Evolutionary conservation across 2,113 vertebrate genomes (phyloP).

Genomic region (Callopanchax toddi): DNA sequence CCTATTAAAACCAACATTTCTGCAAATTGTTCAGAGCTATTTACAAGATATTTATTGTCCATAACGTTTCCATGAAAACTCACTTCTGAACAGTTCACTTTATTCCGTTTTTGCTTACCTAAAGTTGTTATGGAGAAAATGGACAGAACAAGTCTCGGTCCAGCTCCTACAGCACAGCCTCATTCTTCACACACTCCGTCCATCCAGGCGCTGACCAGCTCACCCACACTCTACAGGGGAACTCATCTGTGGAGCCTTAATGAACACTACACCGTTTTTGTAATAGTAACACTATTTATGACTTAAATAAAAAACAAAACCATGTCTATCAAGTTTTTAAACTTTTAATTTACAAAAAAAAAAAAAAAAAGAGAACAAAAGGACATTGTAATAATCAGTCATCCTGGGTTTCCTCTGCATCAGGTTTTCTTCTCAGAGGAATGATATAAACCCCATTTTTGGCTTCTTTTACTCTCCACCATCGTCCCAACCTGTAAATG

Average conservation of each 20-base stretch:
- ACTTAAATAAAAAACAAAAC: background rate
- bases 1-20: too few species aligned
- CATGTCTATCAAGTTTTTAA: background rate
- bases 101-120: too few species aligned
- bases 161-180: background rate
- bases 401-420: constrained; percentile 45
- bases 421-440: constrained; percentile 76
- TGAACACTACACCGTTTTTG: too few species aligned
- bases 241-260: too few species aligned
- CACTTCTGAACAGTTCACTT: too few species aligned
- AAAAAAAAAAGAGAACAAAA: background rate
- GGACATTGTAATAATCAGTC: constrained; percentile 43
- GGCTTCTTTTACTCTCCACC: constrained; percentile 83
- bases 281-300: background rate
- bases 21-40: too few species aligned
- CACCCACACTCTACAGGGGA: background rate
- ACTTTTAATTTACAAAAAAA: constrained; percentile 56
- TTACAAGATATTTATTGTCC: too few species aligned
- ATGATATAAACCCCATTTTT: constrained; percentile 82
- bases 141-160: background rate
- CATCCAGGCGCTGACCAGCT: background rate
- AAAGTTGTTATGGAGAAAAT: constrained; percentile 1
- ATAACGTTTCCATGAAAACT: too few species aligned
- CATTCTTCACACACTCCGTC: background rate
- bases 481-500: constrained; percentile 77